Conservation (phyloP, 1,140 invertebrate species). For the Cotesia vestalis region DNA sequence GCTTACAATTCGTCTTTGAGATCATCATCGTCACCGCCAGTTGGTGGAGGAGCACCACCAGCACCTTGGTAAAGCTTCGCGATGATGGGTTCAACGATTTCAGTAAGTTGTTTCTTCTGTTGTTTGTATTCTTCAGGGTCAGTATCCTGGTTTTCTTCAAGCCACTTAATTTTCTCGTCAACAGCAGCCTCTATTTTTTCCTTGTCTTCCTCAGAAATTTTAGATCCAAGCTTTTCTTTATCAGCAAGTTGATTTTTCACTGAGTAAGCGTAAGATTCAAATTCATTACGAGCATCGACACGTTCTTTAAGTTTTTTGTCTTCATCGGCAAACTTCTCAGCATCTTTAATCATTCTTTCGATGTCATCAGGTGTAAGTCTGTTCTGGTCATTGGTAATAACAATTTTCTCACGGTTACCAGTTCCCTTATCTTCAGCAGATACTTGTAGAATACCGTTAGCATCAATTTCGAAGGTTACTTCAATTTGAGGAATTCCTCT, state of each 20-base stretch:
- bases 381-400: slow-evolving; percentile 99
- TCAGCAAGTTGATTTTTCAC: slow-evolving; percentile 97
- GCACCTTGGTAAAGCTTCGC: slow-evolving; percentile 94
- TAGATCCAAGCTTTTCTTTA: slow-evolving; percentile 97
- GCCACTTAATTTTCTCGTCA: slow-evolving; percentile 97
- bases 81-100: slow-evolving; percentile 96
- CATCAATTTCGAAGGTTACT: slow-evolving; percentile 99
- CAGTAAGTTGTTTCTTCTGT: slow-evolving; percentile 97
- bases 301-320: slow-evolving; percentile 97
- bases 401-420: slow-evolving; percentile 97
- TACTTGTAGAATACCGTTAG: slow-evolving; percentile 96
- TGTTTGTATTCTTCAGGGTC: slow-evolving; percentile 94
- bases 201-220: slow-evolving; percentile 90
- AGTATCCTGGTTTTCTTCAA: slow-evolving; percentile 94
- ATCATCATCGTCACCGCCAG: slow-evolving; percentile 75
- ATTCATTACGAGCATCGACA: slow-evolving; percentile 93
- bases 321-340: slow-evolving; percentile 98
- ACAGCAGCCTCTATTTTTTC: slow-evolving; percentile 95
- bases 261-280: slow-evolving; percentile 98
- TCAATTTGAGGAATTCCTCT: slow-evolving; percentile 99
- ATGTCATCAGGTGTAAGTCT: slow-evolving; percentile 96
- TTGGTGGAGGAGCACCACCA: slow-evolving; percentile 76
- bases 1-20: slow-evolving; percentile 88
- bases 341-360: slow-evolving; percentile 98
- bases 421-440: slow-evolving; percentile 99